A percentile compares a stretch with the other conserved stretches of the same genome.
phyloP scores from a whole-genome alignment of 2,113 vertebrate genomes.

The Albula goreensis region DNA sequence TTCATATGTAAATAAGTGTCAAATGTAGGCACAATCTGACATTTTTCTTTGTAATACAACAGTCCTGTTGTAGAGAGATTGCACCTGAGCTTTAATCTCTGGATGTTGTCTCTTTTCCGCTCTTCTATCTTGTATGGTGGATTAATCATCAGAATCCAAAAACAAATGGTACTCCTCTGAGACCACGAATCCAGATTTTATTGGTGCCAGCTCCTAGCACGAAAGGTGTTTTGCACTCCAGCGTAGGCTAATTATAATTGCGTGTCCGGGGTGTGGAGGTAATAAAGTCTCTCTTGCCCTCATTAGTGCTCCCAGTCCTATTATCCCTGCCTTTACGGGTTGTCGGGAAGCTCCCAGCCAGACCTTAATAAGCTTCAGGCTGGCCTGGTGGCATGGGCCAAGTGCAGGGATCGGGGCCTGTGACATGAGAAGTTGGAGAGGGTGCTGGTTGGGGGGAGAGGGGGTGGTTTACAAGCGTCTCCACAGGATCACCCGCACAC shows the following conservation, averaged over 20 bases:
- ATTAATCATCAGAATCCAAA: neutral
- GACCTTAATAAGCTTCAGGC: conserved; percentile 34
- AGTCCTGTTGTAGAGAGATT: neutral
- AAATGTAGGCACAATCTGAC: too few relatives aligned
- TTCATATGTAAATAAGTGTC: too few relatives aligned
- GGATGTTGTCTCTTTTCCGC: neutral
- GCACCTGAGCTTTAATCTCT: neutral
- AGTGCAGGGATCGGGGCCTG: conserved; percentile 28
- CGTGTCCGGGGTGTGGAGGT: conserved; percentile 30
- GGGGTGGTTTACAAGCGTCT: conserved; percentile 37
- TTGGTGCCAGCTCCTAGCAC: conserved; percentile 16
- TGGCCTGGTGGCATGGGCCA: conserved; percentile 23
- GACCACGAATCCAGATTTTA: conserved; percentile 26
- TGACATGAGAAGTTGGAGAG: neutral
- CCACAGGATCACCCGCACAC: conserved; percentile 20
- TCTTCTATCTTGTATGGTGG: neutral
- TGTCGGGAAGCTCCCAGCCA: conserved; percentile 34
- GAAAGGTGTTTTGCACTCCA: conserved; percentile 17
- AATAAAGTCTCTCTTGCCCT: conserved; percentile 42
- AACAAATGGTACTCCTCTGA: neutral
- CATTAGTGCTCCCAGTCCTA: conserved; percentile 38
- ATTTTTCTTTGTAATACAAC: neutral
- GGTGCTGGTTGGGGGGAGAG: conserved; percentile 21
- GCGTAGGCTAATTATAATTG: conserved; percentile 23
- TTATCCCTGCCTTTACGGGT: conserved; percentile 31